phyloP scores from a whole-genome alignment of 2,888 invertebrate species.

The Molanna angustata region DNA sequence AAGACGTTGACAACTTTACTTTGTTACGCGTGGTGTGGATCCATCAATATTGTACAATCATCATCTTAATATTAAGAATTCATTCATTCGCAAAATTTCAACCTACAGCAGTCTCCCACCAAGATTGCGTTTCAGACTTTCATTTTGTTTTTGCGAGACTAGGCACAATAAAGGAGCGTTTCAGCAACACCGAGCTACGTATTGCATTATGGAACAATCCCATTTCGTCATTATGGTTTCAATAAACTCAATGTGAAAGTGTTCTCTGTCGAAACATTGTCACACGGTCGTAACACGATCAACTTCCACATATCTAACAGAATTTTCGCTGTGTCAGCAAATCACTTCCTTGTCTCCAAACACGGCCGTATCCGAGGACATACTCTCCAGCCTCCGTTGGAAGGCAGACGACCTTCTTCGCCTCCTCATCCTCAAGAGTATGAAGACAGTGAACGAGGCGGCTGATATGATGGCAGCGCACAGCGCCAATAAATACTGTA shows the following conservation, averaged over 20 bases:
- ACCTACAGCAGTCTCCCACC: too few species aligned
- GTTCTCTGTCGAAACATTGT: conserved; percentile 45
- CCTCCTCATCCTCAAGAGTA: conserved; percentile 48
- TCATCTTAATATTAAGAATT: too few species aligned
- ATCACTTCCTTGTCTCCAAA: conserved; percentile 86
- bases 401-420: conserved; percentile 72
- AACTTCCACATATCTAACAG: conserved; percentile 89
- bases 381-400: conserved; percentile 75
- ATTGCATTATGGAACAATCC: conserved; percentile 11
- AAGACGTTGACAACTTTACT: too few species aligned
- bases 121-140: conserved; percentile 13
- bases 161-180: conserved; percentile 20
- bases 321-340: conserved; percentile 96
- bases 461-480: conserved; percentile 47
- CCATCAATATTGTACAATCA: too few species aligned
- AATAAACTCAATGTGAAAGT: conserved; percentile 10
- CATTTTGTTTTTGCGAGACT: conserved; percentile 11
- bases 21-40: too few species aligned
- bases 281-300: conserved; percentile 90
- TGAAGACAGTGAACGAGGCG: conserved; percentile 43
- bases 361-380: conserved; percentile 79
- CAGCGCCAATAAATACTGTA: conserved; percentile 64
- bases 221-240: conserved; percentile 18
- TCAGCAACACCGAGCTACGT: conserved; percentile 16
- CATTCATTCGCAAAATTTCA: too few species aligned